phyloP scores from a whole-genome alignment of 1,140 invertebrate species.

The Microvelia longipes region DNA sequence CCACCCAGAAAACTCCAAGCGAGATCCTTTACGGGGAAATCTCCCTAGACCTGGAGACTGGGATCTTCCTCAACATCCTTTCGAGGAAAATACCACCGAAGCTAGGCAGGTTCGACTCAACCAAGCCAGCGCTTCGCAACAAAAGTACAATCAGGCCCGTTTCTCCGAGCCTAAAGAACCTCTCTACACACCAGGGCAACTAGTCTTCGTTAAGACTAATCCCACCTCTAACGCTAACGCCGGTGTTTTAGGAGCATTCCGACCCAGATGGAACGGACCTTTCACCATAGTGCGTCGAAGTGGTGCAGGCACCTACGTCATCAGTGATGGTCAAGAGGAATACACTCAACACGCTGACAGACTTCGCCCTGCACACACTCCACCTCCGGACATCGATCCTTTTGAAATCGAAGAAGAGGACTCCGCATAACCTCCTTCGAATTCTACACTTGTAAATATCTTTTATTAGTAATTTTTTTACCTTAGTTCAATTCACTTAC shows the following conservation, averaged over 20 bases:
- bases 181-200: background rate
- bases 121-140: background rate
- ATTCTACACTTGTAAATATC: no score
- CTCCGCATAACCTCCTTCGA: no score
- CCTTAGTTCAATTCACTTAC: no score
- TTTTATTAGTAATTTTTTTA: no score
- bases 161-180: background rate
- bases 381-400: no score
- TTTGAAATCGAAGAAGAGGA: no score
- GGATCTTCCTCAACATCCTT: background rate
- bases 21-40: background rate
- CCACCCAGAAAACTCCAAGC: background rate
- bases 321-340: background rate
- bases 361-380: background rate
- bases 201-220: background rate
- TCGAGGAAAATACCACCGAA: background rate
- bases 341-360: background rate
- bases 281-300: background rate
- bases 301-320: background rate
- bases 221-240: background rate
- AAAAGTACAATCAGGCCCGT: background rate
- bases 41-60: background rate
- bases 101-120: background rate
- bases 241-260: background rate
- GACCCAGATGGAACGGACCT: background rate